Conservation (phyloP, 2,888 invertebrate genomes). For the Phalera bucephala region DNA sequence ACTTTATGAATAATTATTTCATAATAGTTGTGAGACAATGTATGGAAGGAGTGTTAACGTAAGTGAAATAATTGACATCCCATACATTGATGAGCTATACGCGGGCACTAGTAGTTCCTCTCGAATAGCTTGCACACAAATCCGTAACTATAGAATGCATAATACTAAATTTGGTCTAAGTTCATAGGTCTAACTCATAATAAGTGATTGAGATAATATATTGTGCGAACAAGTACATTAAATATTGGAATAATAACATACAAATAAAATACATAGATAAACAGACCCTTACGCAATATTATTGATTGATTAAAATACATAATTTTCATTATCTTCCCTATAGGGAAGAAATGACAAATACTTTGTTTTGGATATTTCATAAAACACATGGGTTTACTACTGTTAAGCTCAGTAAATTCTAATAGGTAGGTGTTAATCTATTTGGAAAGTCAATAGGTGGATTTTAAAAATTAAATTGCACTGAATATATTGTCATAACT, state of each 20-base stretch:
- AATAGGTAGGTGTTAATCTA: slow-evolving; percentile 22
- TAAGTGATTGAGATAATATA: not conserved
- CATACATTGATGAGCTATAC: slow-evolving; percentile 51
- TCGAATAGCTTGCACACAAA: slow-evolving; percentile 23
- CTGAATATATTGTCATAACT: slow-evolving; percentile 39
- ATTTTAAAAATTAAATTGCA: slow-evolving; percentile 37
- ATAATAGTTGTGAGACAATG: slow-evolving; percentile 47
- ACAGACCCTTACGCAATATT: not conserved
- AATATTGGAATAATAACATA: not conserved
- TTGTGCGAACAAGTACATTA: not conserved
- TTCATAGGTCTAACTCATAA: slow-evolving; percentile 1
- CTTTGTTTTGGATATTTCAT: too few species aligned
- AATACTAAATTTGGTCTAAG: slow-evolving; percentile 51
- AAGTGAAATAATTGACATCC: slow-evolving; percentile 41
- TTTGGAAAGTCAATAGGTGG: slow-evolving; percentile 27
- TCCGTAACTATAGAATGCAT: slow-evolving; percentile 19
- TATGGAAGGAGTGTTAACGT: slow-evolving; percentile 45
- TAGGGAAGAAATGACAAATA: slow-evolving; percentile 20
- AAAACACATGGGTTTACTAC: too few species aligned
- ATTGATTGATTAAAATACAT: not conserved
- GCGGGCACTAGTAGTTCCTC: slow-evolving; percentile 9
- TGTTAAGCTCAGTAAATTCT: slow-evolving; percentile 16
- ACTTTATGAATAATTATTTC: slow-evolving; percentile 34
- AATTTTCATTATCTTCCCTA: slow-evolving; percentile 4
- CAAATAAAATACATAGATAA: not conserved